Base-by-base conservation (phyloP, 2,888 invertebrate species). In the Lasioglossum villosulum region DNA sequence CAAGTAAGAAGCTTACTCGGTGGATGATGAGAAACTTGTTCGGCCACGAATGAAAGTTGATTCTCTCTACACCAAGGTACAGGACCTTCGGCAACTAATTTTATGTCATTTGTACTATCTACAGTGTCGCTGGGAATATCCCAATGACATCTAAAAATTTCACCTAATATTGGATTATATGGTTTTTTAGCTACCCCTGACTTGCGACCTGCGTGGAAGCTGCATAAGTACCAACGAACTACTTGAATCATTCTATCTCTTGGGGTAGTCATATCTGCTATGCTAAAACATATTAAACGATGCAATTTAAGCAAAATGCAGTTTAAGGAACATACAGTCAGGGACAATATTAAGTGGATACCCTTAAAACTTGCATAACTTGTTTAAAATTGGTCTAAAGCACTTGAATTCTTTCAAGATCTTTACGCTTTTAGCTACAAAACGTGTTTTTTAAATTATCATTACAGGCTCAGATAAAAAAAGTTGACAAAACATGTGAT, bases 21-120 rank as follows among this genome's bases (percentile, higher is more conserved):
- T 71, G 99, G 99, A 96, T 99, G 99, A 96, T 99, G 99, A 14
- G 99, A 99, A 19, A 99, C 99, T 96, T 99, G 99, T 95, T 99
- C 99, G 5, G 99, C 98, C 75, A 99, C 97, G 95, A 99, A 99
- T 12, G 98, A 97, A 16, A 99, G 96, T 94, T 99, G 98, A 95
- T 98, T 97, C 72, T 97, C 97, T 14, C 96, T 96, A 91, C 98
- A 98, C 98, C 99, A 99, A 0, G 99, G 98, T 66, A 99, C 97
- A 1, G 99, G 99, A 0, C 99, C 98, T 92, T 98, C 98, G 16
- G 96, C 95, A 16, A 97, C 97, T 39, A 89, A 75, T 81, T 94
- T 93, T 6, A 84, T 77, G 83, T 89, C 89, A 37, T 48, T 87
- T 48, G 86, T 76, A 76, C 89, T 91, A 73, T 93, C 93, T 52